A percentile compares a stretch with the other conserved stretches of the same genome.
phyloP scores from a whole-genome alignment of 37 sponge, comb jelly and placozoan genomes.

The Trichoplax adhaerens region DNA sequence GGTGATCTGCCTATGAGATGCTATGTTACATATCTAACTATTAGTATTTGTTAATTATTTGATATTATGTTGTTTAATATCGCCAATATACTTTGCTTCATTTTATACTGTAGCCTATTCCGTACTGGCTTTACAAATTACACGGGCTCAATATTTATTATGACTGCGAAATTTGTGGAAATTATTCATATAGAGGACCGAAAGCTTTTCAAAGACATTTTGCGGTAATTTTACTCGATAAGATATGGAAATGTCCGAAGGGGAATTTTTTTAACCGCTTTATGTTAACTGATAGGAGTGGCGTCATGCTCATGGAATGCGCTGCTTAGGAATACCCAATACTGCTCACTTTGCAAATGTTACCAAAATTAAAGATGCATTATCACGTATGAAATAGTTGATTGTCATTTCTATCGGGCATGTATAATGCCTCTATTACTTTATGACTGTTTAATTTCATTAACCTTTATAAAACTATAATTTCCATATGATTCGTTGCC shows the following conservation, averaged over 20 bases:
- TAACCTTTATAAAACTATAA: too few relatives aligned
- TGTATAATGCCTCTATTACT: too few relatives aligned
- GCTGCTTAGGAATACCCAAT: constrained; percentile 96
- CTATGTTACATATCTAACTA: background rate
- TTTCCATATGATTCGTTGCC: too few relatives aligned
- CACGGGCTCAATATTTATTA: constrained; percentile 95
- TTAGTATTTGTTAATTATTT: background rate
- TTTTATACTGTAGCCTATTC: constrained; percentile 56
- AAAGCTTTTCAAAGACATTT: constrained; percentile 98
- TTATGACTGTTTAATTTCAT: too few relatives aligned
- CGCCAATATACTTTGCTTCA: background rate
- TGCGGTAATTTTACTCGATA: background rate
- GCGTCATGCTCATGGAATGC: constrained; percentile 97
- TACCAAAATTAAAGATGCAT: constrained; percentile 73
- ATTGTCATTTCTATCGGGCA: background rate
- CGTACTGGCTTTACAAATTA: constrained; percentile 98
- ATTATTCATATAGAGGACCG: constrained; percentile 77
- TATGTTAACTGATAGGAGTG: constrained; percentile 42
- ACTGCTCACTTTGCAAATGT: constrained; percentile 98
- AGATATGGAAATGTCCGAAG: background rate
- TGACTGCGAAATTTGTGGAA: constrained; percentile 95
- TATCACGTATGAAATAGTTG: constrained; percentile 32
- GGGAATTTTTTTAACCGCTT: background rate
- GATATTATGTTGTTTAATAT: background rate
- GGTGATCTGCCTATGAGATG: constrained; percentile 8